Conservation (phyloP, 1,140 invertebrate genomes). For the Neodiprion virginianus region DNA sequence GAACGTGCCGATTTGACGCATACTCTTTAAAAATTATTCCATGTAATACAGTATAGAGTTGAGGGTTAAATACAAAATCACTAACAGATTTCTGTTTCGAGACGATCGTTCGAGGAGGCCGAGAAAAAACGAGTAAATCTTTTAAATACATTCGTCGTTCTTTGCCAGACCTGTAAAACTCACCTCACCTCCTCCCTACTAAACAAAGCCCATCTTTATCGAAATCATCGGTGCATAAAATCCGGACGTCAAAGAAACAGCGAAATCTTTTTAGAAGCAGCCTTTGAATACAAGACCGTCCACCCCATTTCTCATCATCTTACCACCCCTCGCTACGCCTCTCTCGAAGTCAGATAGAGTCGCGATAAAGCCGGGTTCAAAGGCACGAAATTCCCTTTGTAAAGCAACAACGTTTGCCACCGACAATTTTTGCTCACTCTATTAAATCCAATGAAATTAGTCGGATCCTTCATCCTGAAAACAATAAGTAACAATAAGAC, state of each 20-base stretch:
- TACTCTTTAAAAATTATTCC: too few relatives aligned
- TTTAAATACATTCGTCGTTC: background rate
- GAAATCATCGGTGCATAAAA: conserved; percentile 1
- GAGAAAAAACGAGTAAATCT: background rate
- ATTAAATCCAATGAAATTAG: too few relatives aligned
- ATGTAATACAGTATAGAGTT: too few relatives aligned
- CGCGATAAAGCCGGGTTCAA: background rate
- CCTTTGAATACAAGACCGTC: background rate
- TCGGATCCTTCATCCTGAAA: too few relatives aligned
- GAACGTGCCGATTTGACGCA: too few relatives aligned
- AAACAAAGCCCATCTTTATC: background rate
- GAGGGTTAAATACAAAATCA: too few relatives aligned
- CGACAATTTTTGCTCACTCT: background rate
- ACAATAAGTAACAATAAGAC: too few relatives aligned
- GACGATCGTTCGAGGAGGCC: too few relatives aligned
- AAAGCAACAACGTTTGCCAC: background rate
- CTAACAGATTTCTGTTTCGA: too few relatives aligned
- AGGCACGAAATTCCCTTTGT: background rate
- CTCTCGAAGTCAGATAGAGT: background rate
- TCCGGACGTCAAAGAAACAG: conserved; percentile 4
- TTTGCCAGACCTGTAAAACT: background rate
- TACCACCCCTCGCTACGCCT: background rate
- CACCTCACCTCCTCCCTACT: background rate
- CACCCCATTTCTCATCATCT: background rate
- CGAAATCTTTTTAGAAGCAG: background rate